phyloP scores from a whole-genome alignment of 2,888 invertebrate species.

The Cerastis leucographa region DNA sequence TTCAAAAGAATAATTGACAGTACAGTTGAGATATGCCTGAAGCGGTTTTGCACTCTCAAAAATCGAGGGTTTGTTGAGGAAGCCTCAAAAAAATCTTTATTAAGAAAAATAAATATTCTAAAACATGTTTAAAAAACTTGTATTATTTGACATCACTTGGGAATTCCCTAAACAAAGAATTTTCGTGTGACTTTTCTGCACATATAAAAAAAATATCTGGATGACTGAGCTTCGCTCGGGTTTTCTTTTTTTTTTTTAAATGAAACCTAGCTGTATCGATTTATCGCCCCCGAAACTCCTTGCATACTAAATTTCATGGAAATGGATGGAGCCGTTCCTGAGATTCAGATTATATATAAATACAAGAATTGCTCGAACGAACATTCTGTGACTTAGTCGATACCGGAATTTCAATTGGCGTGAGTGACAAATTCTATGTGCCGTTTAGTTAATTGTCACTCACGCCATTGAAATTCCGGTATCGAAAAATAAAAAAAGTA shows the following conservation, averaged over 20 bases:
- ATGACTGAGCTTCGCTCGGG: too few species aligned
- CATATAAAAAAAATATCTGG: too few species aligned
- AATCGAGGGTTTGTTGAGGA: slow-evolving; percentile 2
- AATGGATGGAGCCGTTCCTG: too few species aligned
- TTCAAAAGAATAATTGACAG: neutral
- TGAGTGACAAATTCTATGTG: neutral
- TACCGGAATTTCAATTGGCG: neutral
- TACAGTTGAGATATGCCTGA: neutral
- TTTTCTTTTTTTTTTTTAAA: neutral
- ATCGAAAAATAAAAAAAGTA: too few species aligned
- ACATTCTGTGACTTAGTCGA: too few species aligned
- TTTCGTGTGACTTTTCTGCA: neutral
- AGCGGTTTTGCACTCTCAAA: neutral
- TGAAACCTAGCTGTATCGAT: too few species aligned
- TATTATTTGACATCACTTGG: neutral
- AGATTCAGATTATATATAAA: too few species aligned
- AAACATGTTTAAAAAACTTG: slow-evolving; percentile 2
- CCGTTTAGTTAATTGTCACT: neutral
- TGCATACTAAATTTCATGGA: too few species aligned
- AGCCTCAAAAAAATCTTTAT: slow-evolving; percentile 4
- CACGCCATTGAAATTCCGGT: neutral
- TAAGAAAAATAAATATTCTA: neutral
- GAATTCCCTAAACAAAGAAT: neutral
- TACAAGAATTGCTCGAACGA: too few species aligned
- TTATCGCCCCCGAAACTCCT: too few species aligned